Evolutionary conservation across 2,888 invertebrate genomes (phyloP).

Genomic region (Volucella bombylans): DNA sequence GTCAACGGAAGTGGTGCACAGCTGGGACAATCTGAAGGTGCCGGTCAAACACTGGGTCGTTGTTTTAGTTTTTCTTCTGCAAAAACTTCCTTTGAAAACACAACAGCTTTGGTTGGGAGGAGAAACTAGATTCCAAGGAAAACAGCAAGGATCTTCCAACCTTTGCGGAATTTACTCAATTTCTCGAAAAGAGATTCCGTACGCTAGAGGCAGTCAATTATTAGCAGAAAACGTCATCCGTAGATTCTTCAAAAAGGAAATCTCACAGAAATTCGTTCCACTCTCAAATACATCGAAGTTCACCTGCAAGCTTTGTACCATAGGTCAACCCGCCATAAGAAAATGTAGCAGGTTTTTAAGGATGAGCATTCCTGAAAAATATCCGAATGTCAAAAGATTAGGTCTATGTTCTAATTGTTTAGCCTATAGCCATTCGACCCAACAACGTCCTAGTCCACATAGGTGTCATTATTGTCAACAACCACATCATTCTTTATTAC

Average conservation of each 20-base stretch:
- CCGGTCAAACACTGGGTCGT: not conserved
- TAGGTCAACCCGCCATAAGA: not conserved
- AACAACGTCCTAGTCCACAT: not conserved
- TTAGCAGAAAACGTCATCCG: not conserved
- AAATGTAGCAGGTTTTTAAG: not conserved
- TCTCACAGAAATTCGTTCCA: slow-evolving; percentile 1
- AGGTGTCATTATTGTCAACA: slow-evolving; percentile 14
- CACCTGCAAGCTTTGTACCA: not conserved
- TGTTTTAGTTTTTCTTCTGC: not conserved
- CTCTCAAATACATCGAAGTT: not conserved
- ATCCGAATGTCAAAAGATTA: not conserved
- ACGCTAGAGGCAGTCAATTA: no score
- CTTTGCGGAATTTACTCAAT: no score
- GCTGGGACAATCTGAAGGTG: not conserved
- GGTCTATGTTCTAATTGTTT: slow-evolving; percentile 5
- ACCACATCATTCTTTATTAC: not conserved
- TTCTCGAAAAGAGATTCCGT: no score
- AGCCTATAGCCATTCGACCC: not conserved
- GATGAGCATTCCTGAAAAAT: slow-evolving; percentile 5
- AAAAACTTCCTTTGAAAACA: no score
- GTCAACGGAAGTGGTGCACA: not conserved
- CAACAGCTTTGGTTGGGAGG: no score
- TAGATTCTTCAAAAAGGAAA: not conserved
- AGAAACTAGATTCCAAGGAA: not conserved
- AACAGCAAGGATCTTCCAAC: not conserved